A percentile compares a stretch with the other conserved stretches of the same genome.
Evolutionary conservation across 2,888 invertebrate genomes (phyloP).

Genomic region (Portevinia maculata): DNA sequence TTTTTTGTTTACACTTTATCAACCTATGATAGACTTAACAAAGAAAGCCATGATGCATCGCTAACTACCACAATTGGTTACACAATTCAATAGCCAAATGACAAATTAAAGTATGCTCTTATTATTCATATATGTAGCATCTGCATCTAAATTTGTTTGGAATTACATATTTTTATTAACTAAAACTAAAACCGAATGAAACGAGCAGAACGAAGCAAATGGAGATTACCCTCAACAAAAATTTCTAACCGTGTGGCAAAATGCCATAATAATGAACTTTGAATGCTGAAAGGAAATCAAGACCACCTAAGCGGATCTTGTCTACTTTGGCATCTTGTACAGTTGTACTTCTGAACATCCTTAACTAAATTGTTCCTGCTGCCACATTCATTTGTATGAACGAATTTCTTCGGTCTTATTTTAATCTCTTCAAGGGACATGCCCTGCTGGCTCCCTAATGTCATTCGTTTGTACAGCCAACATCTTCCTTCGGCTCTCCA

Average conservation of each 20-base stretch:
- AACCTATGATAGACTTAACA: too few species aligned
- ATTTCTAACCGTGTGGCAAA: conserved; percentile 11
- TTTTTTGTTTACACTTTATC: too few species aligned
- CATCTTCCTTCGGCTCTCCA: background rate
- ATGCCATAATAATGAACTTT: conserved; percentile 24
- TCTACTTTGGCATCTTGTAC: conserved; percentile 29
- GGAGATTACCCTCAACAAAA: too few species aligned
- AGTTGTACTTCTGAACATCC: conserved; percentile 14
- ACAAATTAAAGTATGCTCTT: too few species aligned
- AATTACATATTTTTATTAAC: too few species aligned
- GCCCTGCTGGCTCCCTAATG: background rate
- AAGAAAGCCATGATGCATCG: too few species aligned
- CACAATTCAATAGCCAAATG: too few species aligned
- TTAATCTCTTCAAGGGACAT: conserved; percentile 18
- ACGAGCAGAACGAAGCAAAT: too few species aligned
- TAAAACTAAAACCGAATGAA: too few species aligned
- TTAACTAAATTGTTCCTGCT: conserved; percentile 9
- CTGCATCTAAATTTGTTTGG: too few species aligned
- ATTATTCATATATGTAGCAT: too few species aligned
- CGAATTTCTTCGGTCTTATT: background rate
- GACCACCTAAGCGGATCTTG: conserved; percentile 27
- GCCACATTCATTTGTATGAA: conserved; percentile 16
- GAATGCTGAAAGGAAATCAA: conserved; percentile 24
- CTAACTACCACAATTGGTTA: too few species aligned
- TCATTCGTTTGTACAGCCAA: background rate